A percentile compares a stretch with the other conserved stretches of the same genome.
Conservation (phyloP, 2,888 invertebrate genomes). For the Drosophila nigritarsus region DNA sequence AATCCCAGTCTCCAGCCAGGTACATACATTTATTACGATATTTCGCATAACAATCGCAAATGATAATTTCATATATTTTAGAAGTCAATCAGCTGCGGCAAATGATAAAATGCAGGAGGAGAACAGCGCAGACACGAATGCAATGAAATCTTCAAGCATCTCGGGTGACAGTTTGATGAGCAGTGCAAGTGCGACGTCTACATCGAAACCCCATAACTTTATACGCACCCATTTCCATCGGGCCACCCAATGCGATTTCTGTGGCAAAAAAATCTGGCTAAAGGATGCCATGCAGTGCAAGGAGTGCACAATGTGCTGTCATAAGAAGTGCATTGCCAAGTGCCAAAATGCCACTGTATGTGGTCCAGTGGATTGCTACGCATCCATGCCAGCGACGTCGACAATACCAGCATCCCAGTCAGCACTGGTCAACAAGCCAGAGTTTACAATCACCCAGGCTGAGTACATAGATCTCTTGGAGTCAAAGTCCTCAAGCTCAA, state of each 20-base stretch:
- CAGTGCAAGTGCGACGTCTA: not conserved
- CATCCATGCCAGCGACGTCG: conserved; percentile 40
- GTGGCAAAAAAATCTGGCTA: conserved; percentile 98
- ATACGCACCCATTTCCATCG: conserved; percentile 94
- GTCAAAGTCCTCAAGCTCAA: conserved; percentile 16
- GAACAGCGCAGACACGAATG: conserved; percentile 34
- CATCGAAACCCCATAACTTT: conserved; percentile 89
- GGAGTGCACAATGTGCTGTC: conserved; percentile 95
- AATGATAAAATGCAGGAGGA: conserved; percentile 39
- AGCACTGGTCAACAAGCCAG: conserved; percentile 80
- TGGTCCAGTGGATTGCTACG: conserved; percentile 84
- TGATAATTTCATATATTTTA: not conserved
- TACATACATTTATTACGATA: conserved; percentile 47
- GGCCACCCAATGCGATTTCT: conserved; percentile 96
- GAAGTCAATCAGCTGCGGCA: conserved; percentile 41
- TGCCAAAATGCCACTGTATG: conserved; percentile 91
- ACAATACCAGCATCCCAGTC: not conserved
- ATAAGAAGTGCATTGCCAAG: conserved; percentile 97
- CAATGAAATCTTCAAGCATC: conserved; percentile 36
- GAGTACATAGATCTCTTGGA: conserved; percentile 65
- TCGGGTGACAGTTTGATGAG: conserved; percentile 70
- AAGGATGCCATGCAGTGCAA: conserved; percentile 97
- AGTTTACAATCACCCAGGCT: conserved; percentile 86
- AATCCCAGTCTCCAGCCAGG: conserved; percentile 68
- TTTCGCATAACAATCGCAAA: not conserved